Conservation (phyloP, 2,113 vertebrate species). For the Bos taurus region DNA sequence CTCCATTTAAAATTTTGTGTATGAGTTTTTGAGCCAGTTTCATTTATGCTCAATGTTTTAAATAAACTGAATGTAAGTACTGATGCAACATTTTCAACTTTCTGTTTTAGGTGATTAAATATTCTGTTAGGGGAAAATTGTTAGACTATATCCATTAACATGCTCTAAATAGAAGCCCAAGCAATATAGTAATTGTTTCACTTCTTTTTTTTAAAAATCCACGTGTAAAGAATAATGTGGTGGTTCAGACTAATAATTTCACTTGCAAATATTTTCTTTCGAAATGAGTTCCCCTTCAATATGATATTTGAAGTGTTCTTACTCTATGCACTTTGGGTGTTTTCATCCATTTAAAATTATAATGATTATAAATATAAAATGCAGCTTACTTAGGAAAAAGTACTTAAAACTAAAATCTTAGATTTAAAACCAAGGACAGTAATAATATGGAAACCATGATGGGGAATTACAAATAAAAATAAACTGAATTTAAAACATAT, state of each 20-base stretch:
- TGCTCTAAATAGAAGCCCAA: not conserved
- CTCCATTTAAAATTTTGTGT: not conserved
- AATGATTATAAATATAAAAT: not conserved
- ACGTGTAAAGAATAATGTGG: not conserved
- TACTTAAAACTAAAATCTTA: not conserved
- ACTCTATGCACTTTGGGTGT: not conserved
- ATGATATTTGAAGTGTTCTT: not conserved
- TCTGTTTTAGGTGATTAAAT: not conserved
- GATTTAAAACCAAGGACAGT: not conserved
- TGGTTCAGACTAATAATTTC: not conserved
- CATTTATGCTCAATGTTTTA: not conserved
- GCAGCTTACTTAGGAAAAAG: not conserved
- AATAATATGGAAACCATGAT: not conserved
- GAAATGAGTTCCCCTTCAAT: not conserved
- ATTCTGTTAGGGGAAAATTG: not conserved
- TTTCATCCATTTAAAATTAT: conserved; percentile 21
- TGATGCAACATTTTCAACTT: not conserved
- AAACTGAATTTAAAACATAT: not conserved
- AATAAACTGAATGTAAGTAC: not conserved
- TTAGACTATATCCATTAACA: not conserved
- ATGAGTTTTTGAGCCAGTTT: not conserved
- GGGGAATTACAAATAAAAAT: not conserved
- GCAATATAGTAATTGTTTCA: conserved; percentile 9
- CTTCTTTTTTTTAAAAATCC: conserved; percentile 21
- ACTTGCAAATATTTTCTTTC: conserved; percentile 6